Evolutionary conservation across 2,797 vertebrate genomes (phyloP).

Genomic region (Selene dorsalis): DNA sequence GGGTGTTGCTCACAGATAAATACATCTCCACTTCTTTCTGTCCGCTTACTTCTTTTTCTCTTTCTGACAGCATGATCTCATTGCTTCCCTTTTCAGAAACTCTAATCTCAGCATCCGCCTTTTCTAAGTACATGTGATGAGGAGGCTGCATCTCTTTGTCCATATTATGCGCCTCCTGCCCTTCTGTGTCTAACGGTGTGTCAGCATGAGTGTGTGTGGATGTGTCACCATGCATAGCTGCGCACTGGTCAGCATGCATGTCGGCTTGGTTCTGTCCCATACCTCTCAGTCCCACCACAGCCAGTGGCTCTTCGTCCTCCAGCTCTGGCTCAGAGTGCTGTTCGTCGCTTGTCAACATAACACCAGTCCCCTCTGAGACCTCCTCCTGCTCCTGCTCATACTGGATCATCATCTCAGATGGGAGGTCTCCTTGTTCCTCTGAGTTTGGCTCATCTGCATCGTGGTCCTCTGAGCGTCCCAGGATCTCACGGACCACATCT

Average conservation of each 20-base stretch:
- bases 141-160: slow-evolving; percentile 41
- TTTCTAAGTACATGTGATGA: slow-evolving; percentile 40
- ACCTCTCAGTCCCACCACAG: slow-evolving; percentile 76
- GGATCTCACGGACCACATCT: slow-evolving; percentile 78
- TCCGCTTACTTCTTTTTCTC: slow-evolving; percentile 31
- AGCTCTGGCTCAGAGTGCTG: slow-evolving; percentile 46
- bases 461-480: slow-evolving; percentile 75
- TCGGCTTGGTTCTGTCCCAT: slow-evolving; percentile 57
- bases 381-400: slow-evolving; percentile 1
- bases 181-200: slow-evolving; percentile 59
- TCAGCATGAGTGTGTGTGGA: slow-evolving; percentile 73
- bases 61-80: slow-evolving; percentile 13
- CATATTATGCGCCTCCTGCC: slow-evolving; percentile 31
- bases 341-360: slow-evolving; percentile 36
- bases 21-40: slow-evolving; percentile 66
- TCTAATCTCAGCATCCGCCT: slow-evolving; percentile 20
- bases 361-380: slow-evolving; percentile 15
- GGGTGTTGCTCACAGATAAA: slow-evolving; percentile 65
- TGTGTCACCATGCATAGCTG: slow-evolving; percentile 71
- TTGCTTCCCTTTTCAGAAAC: background rate
- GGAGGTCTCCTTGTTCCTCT: slow-evolving; percentile 9
- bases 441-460: slow-evolving; percentile 29
- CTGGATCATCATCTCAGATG: background rate
- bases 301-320: slow-evolving; percentile 62
- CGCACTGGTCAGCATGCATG: slow-evolving; percentile 69